Base-by-base conservation (phyloP, 2,113 vertebrate species). In the Sitta europaea region DNA sequence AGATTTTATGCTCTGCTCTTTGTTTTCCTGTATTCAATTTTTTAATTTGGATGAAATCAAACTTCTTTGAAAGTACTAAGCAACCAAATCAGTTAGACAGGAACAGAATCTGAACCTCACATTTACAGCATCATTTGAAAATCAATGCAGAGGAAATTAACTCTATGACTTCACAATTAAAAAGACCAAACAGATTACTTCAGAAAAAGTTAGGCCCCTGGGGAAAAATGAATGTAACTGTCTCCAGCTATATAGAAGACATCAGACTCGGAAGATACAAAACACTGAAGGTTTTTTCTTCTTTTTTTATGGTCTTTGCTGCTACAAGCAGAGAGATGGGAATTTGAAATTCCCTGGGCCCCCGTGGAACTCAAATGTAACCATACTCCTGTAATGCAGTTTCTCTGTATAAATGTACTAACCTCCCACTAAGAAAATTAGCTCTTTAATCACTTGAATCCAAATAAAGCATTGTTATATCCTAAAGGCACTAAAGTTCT, bases 341-440 rank as follows among this genome's bases (percentile, higher is more conserved):
- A 91, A 76, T 68, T 71, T 81, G 74, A 76, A 96, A 90, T 94
- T 94, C 94, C 88, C 58, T 89, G 74, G 77, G 59, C 48, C 88
- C 66, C 77, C 1, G 23, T 86, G 76, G 84, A 90, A 96, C 76
- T 72, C 70, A 95, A 93, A 90, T 92, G 63, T 51, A 86, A 93
- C 87, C 54, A 66, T 90, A 94, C 88, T 91, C 94, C 51, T 92
- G 81, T 91, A 97, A 96, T 86, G 77, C 33, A 87, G 75, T 90
- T 95, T 86, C 82, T 87, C 74, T 57, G 68, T 80, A 86, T 73
- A 95, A 92, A 81, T 59, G 78, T 40, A 88, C 81, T 88, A 83
- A 96, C 90, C 93, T 95, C 94, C 95, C 92, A 81, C 96, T 91
- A 96, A 94, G 94, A 96, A 97, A 97, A 96, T 94, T 80, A 96